Evolutionary conservation across 1,140 invertebrate genomes (phyloP).

Genomic region (Paraescarpia echinospica): DNA sequence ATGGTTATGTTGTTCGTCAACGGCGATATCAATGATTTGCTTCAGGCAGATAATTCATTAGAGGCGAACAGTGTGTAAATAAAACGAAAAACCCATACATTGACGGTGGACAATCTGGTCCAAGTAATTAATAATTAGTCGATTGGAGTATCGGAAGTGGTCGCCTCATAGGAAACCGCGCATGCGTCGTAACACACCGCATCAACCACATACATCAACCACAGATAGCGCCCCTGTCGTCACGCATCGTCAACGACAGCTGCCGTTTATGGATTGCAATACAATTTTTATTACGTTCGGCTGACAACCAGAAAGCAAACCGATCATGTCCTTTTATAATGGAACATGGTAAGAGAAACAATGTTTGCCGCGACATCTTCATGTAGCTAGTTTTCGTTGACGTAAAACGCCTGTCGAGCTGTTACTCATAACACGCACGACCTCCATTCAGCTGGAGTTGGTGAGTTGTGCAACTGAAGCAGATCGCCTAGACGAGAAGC

Average conservation of each 20-base stretch:
- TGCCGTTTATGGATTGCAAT: too few species aligned
- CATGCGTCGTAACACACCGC: not conserved
- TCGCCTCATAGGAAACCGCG: too few species aligned
- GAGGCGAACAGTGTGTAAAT: not conserved
- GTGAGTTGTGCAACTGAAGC: not conserved
- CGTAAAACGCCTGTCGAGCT: not conserved
- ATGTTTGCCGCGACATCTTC: too few species aligned
- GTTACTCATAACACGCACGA: too few species aligned
- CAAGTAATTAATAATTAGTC: not conserved
- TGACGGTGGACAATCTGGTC: not conserved
- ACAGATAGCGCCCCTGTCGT: not conserved
- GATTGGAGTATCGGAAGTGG: too few species aligned
- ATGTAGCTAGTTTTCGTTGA: not conserved
- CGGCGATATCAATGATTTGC: not conserved
- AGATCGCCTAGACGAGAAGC: too few species aligned
- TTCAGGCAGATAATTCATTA: not conserved
- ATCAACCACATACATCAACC: not conserved
- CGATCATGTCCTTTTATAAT: too few species aligned
- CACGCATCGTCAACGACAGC: not conserved
- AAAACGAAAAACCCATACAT: not conserved
- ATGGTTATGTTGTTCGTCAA: not conserved
- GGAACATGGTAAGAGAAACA: too few species aligned
- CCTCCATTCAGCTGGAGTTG: not conserved
- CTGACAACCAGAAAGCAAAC: too few species aligned
- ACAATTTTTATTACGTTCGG: too few species aligned